A percentile compares a stretch with the other conserved stretches of the same genome.
phyloP scores from a whole-genome alignment of 2,888 invertebrate species.

The Fabriciana adippe region DNA sequence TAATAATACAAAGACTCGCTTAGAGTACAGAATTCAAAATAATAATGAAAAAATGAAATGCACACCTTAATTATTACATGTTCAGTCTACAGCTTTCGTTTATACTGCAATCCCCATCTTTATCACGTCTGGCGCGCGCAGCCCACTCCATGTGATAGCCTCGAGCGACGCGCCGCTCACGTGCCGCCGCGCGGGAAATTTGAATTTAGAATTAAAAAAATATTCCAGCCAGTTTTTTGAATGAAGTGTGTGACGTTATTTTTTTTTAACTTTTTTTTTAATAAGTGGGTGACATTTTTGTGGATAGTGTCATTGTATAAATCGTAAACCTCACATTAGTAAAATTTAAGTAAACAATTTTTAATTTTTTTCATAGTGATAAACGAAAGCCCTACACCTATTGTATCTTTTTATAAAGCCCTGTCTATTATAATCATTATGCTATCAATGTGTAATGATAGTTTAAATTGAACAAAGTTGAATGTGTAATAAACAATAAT shows the following conservation, averaged over 20 bases:
- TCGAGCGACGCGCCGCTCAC: slow-evolving; percentile 73
- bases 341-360: not conserved
- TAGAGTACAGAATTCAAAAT: slow-evolving; percentile 10
- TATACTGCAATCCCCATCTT: slow-evolving; percentile 67
- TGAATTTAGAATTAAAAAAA: slow-evolving; percentile 47
- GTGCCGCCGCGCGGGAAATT: slow-evolving; percentile 62
- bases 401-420: slow-evolving; percentile 2
- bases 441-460: slow-evolving; percentile 46
- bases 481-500: slow-evolving; percentile 72
- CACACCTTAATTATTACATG: slow-evolving; percentile 19
- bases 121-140: slow-evolving; percentile 63
- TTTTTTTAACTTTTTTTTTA: not conserved
- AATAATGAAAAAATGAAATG: slow-evolving; percentile 11
- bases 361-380: no score
- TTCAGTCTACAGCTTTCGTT: slow-evolving; percentile 38
- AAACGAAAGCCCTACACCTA: not conserved
- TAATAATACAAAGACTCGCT: slow-evolving; percentile 1
- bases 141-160: slow-evolving; percentile 79
- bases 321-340: not conserved
- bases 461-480: slow-evolving; percentile 66
- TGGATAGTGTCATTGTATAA: not conserved
- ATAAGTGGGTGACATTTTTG: slow-evolving; percentile 16
- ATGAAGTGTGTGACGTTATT: slow-evolving; percentile 19
- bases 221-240: slow-evolving; percentile 34
- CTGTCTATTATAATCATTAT: slow-evolving; percentile 2